phyloP scores from a whole-genome alignment of 2,113 vertebrate species.

The Motacilla alba region DNA sequence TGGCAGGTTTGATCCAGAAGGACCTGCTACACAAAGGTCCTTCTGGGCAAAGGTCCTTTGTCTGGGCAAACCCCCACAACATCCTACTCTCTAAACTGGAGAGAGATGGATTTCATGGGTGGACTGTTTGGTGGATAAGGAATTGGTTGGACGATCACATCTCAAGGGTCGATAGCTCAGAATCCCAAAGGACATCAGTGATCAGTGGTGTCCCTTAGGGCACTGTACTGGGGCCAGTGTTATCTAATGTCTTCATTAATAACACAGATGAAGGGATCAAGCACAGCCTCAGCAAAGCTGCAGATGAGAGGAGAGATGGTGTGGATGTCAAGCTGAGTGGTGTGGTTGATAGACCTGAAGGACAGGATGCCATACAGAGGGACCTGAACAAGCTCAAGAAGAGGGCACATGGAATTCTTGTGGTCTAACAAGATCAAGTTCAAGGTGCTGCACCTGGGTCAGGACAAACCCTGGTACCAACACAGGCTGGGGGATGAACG shows the following conservation, averaged over 20 bases:
- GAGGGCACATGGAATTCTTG: fast-evolving
- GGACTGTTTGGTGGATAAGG: background rate
- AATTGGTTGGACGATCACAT: fast-evolving
- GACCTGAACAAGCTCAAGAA: background rate
- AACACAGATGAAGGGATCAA: background rate
- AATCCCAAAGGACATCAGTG: background rate
- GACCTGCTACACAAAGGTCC: background rate
- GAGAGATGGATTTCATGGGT: background rate
- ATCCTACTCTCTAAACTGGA: background rate
- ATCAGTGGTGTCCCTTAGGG: background rate
- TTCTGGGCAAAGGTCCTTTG: too few species aligned
- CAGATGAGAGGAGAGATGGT: background rate
- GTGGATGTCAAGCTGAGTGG: background rate
- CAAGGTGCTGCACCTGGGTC: background rate
- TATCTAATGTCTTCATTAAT: background rate
- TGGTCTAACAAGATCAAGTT: background rate
- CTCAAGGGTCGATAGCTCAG: background rate
- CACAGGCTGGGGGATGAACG: background rate
- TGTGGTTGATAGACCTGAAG: background rate
- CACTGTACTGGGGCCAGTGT: background rate
- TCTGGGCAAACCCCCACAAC: background rate
- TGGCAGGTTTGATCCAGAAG: background rate
- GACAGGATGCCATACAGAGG: background rate
- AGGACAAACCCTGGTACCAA: background rate
- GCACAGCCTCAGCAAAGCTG: background rate